phyloP scores from a whole-genome alignment of 2,888 invertebrate species.

The Lepeophtheirus nordmannii region DNA sequence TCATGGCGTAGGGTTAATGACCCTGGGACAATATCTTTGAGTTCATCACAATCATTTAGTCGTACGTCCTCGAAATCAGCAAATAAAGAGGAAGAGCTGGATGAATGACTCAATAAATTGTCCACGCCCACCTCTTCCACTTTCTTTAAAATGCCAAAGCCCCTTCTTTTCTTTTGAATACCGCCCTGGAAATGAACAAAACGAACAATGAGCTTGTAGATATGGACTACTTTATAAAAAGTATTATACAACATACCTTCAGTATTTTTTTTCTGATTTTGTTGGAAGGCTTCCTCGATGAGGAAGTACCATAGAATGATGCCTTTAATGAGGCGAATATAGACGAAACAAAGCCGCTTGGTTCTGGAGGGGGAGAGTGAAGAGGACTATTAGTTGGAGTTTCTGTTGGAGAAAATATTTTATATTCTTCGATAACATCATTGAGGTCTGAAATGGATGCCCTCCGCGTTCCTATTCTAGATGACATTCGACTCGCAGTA shows the following conservation, averaged over 20 bases:
- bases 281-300: background rate
- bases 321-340: constrained; percentile 10
- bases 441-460: no score
- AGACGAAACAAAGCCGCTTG: constrained; percentile 13
- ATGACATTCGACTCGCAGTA: constrained; percentile 47
- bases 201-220: no score
- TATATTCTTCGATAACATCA: no score
- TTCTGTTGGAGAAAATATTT: constrained; percentile 52
- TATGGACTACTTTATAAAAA: no score
- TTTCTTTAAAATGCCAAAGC: constrained; percentile 10
- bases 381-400: constrained; percentile 76
- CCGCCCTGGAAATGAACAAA: no score
- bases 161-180: background rate
- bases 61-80: background rate
- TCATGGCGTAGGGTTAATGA: background rate
- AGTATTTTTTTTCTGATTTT: background rate
- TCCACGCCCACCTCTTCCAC: constrained; percentile 18
- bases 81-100: background rate
- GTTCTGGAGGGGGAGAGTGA: constrained; percentile 38
- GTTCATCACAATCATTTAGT: background rate
- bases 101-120: background rate
- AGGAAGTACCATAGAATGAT: constrained; percentile 15
- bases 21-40: constrained; percentile 1
- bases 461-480: constrained; percentile 28
- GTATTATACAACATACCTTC: no score